A percentile compares a stretch with the other conserved stretches of the same genome.
Conservation (phyloP, 1,140 invertebrate genomes). For the Capitella teleta region DNA sequence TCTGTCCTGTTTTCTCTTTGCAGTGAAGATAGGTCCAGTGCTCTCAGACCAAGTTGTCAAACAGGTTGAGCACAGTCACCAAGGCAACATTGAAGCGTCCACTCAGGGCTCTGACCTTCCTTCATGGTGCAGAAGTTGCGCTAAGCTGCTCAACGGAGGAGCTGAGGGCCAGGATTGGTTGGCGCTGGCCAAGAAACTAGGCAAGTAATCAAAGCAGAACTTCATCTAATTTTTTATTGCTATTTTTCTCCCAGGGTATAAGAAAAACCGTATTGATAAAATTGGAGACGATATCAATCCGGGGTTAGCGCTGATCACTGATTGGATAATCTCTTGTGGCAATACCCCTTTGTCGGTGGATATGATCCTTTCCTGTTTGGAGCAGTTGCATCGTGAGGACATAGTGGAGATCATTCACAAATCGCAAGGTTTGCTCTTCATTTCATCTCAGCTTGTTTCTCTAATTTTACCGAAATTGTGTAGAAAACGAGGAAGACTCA, state of each 20-base stretch:
- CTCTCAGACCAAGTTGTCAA: conserved; percentile 18
- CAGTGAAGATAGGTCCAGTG: conserved; percentile 27
- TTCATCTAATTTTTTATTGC: too few relatives aligned
- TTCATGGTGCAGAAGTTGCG: conserved; percentile 39
- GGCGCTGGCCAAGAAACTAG: conserved; percentile 36
- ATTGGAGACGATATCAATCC: conserved; percentile 41
- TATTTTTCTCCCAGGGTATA: conserved; percentile 31
- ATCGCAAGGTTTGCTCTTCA: conserved; percentile 36
- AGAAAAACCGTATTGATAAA: conserved; percentile 32
- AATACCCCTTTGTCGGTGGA: conserved; percentile 43
- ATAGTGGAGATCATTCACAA: conserved; percentile 37
- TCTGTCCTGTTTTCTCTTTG: background rate
- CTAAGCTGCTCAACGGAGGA: conserved; percentile 39
- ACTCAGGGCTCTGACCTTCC: conserved; percentile 19
- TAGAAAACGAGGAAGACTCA: conserved; percentile 30
- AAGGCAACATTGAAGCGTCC: conserved; percentile 15
- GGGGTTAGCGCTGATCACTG: conserved; percentile 36
- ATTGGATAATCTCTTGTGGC: conserved; percentile 44
- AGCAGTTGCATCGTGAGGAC: conserved; percentile 39
- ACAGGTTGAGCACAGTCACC: conserved; percentile 12
- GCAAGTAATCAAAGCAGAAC: too few relatives aligned
- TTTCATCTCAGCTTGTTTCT: too few relatives aligned
- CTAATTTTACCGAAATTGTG: too few relatives aligned
- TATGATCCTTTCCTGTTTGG: conserved; percentile 37
- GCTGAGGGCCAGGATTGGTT: conserved; percentile 40